Evolutionary conservation across 2,797 vertebrate genomes (phyloP), one percentile per base, ranked within the genome.

Genomic region (Syngnathus acus): DNA sequence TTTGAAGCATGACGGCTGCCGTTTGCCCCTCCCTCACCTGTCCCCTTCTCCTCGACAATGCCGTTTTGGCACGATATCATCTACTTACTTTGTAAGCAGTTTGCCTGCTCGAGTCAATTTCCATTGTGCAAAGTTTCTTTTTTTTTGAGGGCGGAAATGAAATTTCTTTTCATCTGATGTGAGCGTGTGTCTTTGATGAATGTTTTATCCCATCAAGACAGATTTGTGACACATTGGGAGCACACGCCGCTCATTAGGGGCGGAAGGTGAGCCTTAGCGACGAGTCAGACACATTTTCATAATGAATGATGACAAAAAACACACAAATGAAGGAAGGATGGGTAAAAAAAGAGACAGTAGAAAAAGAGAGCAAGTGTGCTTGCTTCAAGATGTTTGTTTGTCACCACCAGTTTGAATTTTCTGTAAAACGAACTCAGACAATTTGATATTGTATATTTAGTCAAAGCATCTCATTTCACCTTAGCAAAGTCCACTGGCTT

Each of bases 141-240:
- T 37, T 2, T 17, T 57, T 57, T 37, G n/a, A 16, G 54, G 26
- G 54, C 32, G 13, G 54, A 57, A 57, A 13, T 57, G 3, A 16
- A 8, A n/a, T 62, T 47, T 62, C 42, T 26, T 47, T 32, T 57
- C 54, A 16, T 57, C 54, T 16, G 54, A 7, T 67, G 48, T 64
- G 38, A 64, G 39, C 48, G 26, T 57, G 67, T 65, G 60, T 70
- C 58, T 73, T 60, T 72, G 78, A 85, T 85, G 75, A 83, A 84
- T 84, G 83, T 82, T 88, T 85, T 80, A 83, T 82, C 79, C 66
- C 75, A 75, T 82, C 78, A 68, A 64, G 70, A 68, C 76, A 79
- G 67, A 78, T 74, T 75, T 73, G 66, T 87, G 84, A 85, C 84
- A 85, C 79, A 84, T 84, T 72, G 84, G 78, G 84, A 88, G 81